These are phyloP conservation scores for Drosophila nigricruria DNA, from an alignment of 2,888 invertebrate species.

Conservation along the genomic window DNA sequence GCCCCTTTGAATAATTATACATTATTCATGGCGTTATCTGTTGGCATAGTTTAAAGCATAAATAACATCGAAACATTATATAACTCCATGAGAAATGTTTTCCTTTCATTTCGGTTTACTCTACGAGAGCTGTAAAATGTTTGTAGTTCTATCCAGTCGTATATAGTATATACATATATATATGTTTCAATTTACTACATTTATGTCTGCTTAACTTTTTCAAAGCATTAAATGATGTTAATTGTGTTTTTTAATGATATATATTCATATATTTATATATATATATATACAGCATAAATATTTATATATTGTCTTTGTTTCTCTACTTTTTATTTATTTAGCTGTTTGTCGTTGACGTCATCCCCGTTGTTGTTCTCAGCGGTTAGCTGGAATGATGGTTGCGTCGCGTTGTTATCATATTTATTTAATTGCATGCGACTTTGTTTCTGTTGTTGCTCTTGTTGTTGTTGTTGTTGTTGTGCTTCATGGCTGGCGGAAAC, in stretches of 20 bases:
- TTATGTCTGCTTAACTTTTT: not conserved
- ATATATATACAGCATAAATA: constrained; percentile 5
- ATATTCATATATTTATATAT: constrained; percentile 4
- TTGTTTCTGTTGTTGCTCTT: constrained; percentile 33
- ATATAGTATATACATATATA: not conserved
- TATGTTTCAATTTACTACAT: not conserved
- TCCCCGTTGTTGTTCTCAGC: constrained; percentile 20
- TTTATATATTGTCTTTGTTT: constrained; percentile 24
- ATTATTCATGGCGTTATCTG: constrained; percentile 8
- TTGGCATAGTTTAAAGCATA: not conserved
- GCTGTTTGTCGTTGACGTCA: constrained; percentile 33
- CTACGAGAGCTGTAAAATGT: not conserved
- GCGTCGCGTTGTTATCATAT: constrained; percentile 62
- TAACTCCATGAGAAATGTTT: not conserved
- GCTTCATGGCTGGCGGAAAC: constrained; percentile 63
- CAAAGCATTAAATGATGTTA: constrained; percentile 50
- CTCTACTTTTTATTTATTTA: constrained; percentile 45
- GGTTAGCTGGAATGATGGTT: constrained; percentile 27
- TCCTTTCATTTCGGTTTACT: not conserved
- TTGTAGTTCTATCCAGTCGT: not conserved
- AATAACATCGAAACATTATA: constrained; percentile 2
- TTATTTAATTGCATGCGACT: constrained; percentile 79
- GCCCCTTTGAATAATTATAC: constrained; percentile 19
- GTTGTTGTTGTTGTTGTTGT: too few relatives aligned
- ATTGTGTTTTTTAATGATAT: constrained; percentile 64